Evolutionary conservation across 2,797 vertebrate genomes (phyloP).

Genomic region (Spinus olivaceus): DNA sequence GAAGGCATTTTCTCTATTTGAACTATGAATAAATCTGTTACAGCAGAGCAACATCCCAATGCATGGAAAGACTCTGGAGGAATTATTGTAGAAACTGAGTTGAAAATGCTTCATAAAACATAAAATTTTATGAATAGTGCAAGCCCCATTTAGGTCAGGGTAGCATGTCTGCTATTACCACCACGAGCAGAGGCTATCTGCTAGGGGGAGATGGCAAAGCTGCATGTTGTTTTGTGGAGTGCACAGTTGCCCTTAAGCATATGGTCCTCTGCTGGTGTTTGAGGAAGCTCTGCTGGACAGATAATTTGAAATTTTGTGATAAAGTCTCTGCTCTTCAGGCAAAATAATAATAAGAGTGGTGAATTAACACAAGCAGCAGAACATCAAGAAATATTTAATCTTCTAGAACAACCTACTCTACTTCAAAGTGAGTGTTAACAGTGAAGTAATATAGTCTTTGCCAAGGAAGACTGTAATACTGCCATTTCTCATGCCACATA

Average conservation of each 20-base stretch:
- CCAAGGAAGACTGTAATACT: neutral
- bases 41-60: neutral
- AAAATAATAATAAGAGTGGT: neutral
- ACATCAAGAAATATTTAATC: neutral
- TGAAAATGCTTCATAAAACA: neutral
- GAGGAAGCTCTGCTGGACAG: neutral
- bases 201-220: neutral
- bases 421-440: neutral
- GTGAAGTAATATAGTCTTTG: neutral
- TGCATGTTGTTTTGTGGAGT: neutral
- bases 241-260: neutral
- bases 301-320: slow-evolving; percentile 2
- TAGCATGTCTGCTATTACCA: neutral
- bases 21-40: neutral
- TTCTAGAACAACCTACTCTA: neutral
- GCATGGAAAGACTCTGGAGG: neutral
- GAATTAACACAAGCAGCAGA: neutral
- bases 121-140: neutral
- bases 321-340: neutral
- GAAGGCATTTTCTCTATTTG: neutral
- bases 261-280: neutral
- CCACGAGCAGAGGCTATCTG: neutral
- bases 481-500: neutral
- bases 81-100: neutral
- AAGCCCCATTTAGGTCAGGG: neutral